A percentile compares a stretch with the other conserved stretches of the same genome.
These are phyloP conservation scores for Pelusios castaneus DNA, from an alignment of 2,113 vertebrate genomes.

Conservation along the genomic window DNA sequence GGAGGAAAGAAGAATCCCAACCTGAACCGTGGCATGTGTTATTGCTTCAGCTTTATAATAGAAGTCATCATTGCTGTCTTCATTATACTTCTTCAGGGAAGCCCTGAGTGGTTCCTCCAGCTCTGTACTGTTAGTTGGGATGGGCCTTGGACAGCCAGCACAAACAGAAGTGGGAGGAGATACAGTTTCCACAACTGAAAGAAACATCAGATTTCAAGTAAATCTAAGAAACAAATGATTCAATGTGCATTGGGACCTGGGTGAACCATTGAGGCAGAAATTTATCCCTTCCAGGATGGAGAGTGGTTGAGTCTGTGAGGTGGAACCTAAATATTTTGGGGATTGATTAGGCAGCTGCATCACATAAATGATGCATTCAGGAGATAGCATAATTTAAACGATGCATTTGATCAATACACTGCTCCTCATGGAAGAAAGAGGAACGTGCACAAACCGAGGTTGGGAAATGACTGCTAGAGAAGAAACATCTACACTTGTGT, in stretches of 20 bases:
- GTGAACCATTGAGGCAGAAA: neutral
- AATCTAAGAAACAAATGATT: neutral
- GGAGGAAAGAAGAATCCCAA: constrained; percentile 22
- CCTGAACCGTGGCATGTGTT: constrained; percentile 62
- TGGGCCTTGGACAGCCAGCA: neutral
- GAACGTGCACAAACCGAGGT: fast-evolving
- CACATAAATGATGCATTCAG: neutral
- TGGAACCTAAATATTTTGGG: neutral
- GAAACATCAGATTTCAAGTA: constrained; percentile 7
- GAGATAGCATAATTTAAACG: neutral
- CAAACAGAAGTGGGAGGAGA: fast-evolving
- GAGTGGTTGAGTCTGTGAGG: neutral
- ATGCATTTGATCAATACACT: neutral
- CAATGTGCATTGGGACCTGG: neutral
- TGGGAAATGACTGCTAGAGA: neutral
- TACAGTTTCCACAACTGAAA: constrained; percentile 25
- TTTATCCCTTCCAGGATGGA: neutral
- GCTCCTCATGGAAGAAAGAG: neutral
- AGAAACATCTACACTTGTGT: fast-evolving
- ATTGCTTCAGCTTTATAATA: constrained; percentile 67
- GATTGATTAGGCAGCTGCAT: neutral
- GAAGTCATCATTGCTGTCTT: constrained; percentile 22
- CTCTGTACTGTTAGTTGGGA: constrained; percentile 49
- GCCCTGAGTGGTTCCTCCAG: constrained; percentile 55
- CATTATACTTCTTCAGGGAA: constrained; percentile 66